Evolutionary conservation across 2,113 vertebrate genomes (phyloP).

Genomic region (Tachysurus fulvidraco): DNA sequence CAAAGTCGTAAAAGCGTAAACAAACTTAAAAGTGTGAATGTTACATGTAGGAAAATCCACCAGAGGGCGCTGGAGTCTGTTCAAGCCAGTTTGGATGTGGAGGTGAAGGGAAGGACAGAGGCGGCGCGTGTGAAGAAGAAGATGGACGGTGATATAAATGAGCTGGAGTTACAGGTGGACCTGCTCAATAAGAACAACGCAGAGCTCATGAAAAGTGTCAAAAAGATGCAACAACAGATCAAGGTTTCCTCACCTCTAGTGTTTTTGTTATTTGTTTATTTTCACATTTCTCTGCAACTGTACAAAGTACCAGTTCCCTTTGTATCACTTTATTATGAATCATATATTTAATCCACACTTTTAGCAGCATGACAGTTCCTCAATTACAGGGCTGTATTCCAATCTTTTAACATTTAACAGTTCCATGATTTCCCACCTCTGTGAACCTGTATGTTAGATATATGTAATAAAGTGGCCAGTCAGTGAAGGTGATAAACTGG

Average conservation of each 20-base stretch:
- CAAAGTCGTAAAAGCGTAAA: not conserved
- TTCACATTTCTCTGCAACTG: not conserved
- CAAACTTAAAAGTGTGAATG: not conserved
- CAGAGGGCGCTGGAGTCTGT: constrained; percentile 75
- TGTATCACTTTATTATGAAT: not conserved
- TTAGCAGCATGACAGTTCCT: too few species aligned
- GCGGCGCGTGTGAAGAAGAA: constrained; percentile 76
- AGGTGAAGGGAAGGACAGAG: constrained; percentile 70
- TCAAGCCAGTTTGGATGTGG: constrained; percentile 75
- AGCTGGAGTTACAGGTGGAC: constrained; percentile 76
- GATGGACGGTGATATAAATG: constrained; percentile 68
- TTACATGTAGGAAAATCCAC: constrained; percentile 69
- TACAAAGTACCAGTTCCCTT: not conserved
- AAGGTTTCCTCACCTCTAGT: constrained; percentile 63
- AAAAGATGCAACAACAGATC: constrained; percentile 77
- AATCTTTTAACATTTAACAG: too few species aligned
- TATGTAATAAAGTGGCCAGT: not conserved
- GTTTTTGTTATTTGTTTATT: not conserved
- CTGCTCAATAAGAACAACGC: constrained; percentile 72
- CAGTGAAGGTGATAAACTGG: not conserved
- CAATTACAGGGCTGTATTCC: not conserved
- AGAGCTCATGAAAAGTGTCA: constrained; percentile 71
- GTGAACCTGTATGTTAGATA: not conserved
- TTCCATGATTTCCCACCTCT: not conserved
- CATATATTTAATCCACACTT: not conserved